Base-by-base conservation (phyloP, 2,113 vertebrate species). In the Columbina picui region DNA sequence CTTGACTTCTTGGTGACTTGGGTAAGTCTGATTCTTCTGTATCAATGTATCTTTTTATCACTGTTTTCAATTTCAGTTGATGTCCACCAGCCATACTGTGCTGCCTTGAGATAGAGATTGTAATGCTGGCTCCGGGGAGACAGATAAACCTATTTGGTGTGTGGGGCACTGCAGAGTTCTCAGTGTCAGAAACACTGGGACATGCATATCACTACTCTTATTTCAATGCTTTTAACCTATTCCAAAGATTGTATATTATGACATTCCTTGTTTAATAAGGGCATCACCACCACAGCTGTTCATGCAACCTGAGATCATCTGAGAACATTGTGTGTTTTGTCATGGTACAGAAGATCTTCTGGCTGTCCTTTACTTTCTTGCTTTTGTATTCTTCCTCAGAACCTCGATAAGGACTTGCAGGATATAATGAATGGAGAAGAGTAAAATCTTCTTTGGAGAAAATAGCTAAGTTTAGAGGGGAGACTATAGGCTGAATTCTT, bases 11-110 rank as follows among this genome's bases (percentile, higher is more conserved):
- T 6, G 1, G 17, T 49, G 77, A 80, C 89, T 94, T 23, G 26
- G 96, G 91, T 96, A 59, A 96, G 96, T 84, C 68, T 32, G 38
- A 74, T 26, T 34, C 41, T 55, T n/a, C 80, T 89, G 43, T 52
- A 27, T 63, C 4, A 1, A 2, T 7, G 27, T 55, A 1, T 19
- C 1, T 67, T 57, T 38, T 22, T 13, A 9, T 8, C 7, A 9
- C 5, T 16, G 29, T 3, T 39, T 80, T 84, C 32, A 26, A 2
- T 67, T 26, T 5, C 2, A 14, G 18, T 10, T 52, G 30, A 4
- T 32, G 59, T 8, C 17, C 59, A 32, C 2, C 18, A 5, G 18
- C 73, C 8, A 5, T 36, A 38, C 23, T n/a, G 11, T 1, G 0
- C 2, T 47, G 34, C 4, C 2, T 30, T 26, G 57, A 49, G 34